Conservation (phyloP, 1,140 invertebrate genomes). For the Drosophila pseudoananassae region DNA sequence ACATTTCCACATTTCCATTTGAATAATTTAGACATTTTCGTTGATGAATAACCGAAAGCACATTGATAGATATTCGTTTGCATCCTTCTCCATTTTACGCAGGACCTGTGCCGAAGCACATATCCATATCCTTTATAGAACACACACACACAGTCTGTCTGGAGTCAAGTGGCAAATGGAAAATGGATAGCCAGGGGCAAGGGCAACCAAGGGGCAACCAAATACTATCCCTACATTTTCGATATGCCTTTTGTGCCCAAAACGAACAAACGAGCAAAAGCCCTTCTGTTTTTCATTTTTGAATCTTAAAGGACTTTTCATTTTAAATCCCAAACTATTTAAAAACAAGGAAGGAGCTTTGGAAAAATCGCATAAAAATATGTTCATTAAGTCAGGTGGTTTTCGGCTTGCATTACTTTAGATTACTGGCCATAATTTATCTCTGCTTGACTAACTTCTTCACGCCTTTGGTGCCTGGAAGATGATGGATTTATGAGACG, state of each 20-base stretch:
- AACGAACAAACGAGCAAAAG: not conserved
- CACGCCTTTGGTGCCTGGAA: constrained; percentile 1
- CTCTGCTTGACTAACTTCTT: too few species aligned
- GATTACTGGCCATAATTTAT: not conserved
- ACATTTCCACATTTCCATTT: constrained; percentile 79
- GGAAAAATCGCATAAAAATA: too few species aligned
- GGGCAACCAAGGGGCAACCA: not conserved
- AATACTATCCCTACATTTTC: constrained; percentile 1
- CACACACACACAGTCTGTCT: constrained; percentile 24
- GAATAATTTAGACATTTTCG: constrained; percentile 82
- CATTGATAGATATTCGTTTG: constrained; percentile 73
- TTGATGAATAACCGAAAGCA: constrained; percentile 80
- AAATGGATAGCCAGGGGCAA: not conserved
- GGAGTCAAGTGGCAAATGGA: constrained; percentile 40
- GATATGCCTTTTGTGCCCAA: constrained; percentile 6
- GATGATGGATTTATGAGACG: constrained; percentile 54
- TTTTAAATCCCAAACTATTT: not conserved
- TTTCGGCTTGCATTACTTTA: too few species aligned
- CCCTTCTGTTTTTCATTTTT: not conserved
- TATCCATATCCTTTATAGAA: constrained; percentile 10
- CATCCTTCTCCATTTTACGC: constrained; percentile 11
- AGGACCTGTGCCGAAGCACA: constrained; percentile 20
- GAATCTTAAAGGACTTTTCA: not conserved
- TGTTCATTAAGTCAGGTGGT: too few species aligned
- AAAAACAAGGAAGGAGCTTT: too few species aligned